These are phyloP conservation scores for Pygoscelis antarcticus DNA, from an alignment of 2,113 vertebrate species.

Conservation along the genomic window DNA sequence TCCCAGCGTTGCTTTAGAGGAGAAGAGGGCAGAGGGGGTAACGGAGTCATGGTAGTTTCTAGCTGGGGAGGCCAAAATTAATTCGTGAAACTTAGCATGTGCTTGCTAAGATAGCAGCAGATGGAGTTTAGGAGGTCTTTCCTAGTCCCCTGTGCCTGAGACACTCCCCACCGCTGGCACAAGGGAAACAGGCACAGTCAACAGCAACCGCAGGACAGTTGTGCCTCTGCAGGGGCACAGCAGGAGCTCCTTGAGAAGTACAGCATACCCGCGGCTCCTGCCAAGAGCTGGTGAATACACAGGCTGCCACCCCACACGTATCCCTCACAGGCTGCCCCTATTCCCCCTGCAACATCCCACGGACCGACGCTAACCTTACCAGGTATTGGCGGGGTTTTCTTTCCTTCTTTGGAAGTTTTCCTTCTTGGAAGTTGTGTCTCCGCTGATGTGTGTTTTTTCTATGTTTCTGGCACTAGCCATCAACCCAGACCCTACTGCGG, in stretches of 20 bases:
- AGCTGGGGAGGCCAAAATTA: background rate
- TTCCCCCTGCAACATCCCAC: background rate
- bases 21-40: background rate
- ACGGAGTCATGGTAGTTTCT: background rate
- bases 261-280: background rate
- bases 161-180: background rate
- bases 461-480: background rate
- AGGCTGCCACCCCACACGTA: background rate
- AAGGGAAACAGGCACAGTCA: background rate
- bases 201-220: background rate
- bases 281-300: background rate
- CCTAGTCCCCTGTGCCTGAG: background rate
- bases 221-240: background rate
- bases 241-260: background rate
- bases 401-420: background rate
- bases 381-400: background rate
- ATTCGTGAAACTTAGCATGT: background rate
- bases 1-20: background rate
- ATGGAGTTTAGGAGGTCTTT: background rate
- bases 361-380: accelerated
- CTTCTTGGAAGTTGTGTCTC: background rate
- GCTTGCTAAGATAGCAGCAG: background rate
- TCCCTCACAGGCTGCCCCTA: background rate
- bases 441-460: background rate
- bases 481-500: background rate